Evolutionary conservation across 1,140 invertebrate genomes (phyloP).

Genomic region (Drosophila triauraria): DNA sequence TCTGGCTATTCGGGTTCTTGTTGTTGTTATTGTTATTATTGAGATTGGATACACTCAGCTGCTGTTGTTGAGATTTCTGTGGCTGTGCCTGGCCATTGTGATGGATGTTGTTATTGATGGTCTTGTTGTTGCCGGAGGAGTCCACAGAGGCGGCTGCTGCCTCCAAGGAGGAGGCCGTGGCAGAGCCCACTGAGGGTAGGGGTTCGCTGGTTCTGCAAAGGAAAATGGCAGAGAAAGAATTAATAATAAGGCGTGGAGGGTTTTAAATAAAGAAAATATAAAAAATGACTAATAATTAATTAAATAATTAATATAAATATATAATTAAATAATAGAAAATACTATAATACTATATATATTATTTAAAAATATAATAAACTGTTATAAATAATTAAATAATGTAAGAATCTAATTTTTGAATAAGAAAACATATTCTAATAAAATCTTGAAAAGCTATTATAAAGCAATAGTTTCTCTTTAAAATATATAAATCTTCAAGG

Average conservation of each 20-base stretch:
- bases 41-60: constrained; percentile 30
- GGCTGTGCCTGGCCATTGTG: constrained; percentile 24
- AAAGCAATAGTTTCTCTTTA: too few species aligned
- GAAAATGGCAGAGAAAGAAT: background rate
- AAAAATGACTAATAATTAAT: too few species aligned
- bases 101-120: constrained; percentile 49
- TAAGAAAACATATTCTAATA: background rate
- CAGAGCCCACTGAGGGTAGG: constrained; percentile 36
- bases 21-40: constrained; percentile 45
- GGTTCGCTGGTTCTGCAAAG: constrained; percentile 72
- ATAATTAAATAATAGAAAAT: too few species aligned
- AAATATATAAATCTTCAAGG: too few species aligned
- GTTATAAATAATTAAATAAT: too few species aligned
- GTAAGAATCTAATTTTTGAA: too few species aligned
- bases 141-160: constrained; percentile 14
- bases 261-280: too few species aligned
- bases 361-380: too few species aligned
- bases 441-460: too few species aligned
- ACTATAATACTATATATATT: too few species aligned
- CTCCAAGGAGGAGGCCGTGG: constrained; percentile 42
- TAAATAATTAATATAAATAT: too few species aligned
- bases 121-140: constrained; percentile 29
- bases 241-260: background rate
- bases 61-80: constrained; percentile 37
- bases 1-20: constrained; percentile 40